Evolutionary conservation across 2,888 invertebrate genomes (phyloP).

Genomic region (Sepioteuthis lessoniana): DNA sequence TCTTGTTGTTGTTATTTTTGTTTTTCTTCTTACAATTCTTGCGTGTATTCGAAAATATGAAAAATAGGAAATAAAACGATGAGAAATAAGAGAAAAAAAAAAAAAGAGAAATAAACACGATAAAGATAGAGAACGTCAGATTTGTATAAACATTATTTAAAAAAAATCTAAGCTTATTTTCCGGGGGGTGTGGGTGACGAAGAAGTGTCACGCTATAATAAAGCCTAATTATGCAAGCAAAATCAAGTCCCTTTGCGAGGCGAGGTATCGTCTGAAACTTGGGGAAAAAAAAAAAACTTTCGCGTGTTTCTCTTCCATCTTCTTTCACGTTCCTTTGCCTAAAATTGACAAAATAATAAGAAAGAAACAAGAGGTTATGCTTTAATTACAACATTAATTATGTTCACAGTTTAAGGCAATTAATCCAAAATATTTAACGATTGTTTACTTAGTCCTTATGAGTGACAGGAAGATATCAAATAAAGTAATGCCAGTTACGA

Average conservation of each 20-base stretch:
- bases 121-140: neutral
- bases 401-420: neutral
- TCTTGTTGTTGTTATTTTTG: too few relatives aligned
- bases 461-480: neutral
- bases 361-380: neutral
- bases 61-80: too few relatives aligned
- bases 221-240: neutral
- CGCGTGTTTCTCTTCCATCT: neutral
- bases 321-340: neutral
- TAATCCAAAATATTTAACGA: neutral
- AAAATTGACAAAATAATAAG: neutral
- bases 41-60: too few relatives aligned
- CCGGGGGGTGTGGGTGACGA: neutral
- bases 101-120: neutral
- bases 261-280: neutral
- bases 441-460: neutral
- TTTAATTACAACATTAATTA: slow-evolving; percentile 12
- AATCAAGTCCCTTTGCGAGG: neutral
- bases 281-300: neutral
- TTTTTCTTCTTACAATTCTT: neutral
- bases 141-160: neutral
- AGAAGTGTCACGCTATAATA: neutral
- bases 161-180: neutral
- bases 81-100: neutral
- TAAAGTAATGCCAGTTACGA: neutral